Evolutionary conservation across 2,797 vertebrate species (phyloP), one percentile per base, ranked within the genome.

Genomic region (Poecilia gillii): DNA sequence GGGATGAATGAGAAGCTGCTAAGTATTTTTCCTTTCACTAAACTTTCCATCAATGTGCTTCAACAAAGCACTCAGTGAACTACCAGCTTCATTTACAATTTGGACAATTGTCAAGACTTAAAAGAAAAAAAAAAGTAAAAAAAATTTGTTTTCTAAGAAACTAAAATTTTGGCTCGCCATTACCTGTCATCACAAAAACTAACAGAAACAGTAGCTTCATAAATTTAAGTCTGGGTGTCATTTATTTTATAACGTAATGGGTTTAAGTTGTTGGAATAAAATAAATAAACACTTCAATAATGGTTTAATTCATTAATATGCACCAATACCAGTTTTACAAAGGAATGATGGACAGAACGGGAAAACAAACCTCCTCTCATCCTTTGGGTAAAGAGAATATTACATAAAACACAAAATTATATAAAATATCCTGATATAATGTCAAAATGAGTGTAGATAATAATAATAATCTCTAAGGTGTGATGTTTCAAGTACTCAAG

Each of bases 301-400:
- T 31, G 57, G 31, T 62, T 33, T 7, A 62, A 62, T 33, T 62
- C 4, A 62, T 18, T 11, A 62, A 62, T 6, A 62, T 33, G 31
- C 14, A 18, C 13, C 2, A 0, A 47, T 13, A 8, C 3, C n/a
- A 13, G 25, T 77, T 82, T 88, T 73, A 81, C 55, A 77, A 23
- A 33, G 3, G 11, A 71, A 47, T 31, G 46, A 43, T 43, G 55
- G 75, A 81, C 20, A 84, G 51, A 46, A 36, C 5, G 3, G 11
- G 14, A 55, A 74, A 77, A 74, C 31, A 57, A 79, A 76, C 74
- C 77, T 25, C 51, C 13, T 16, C 72, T 71, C 18, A 74, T 77
- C 36, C 43, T 81, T 80, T 75, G 20, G 72, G 43, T 79, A 68
- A 78, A 80, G 18, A 80, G 14, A 43, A 72, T 45, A 59, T 77